These are phyloP conservation scores for Clistopyga incitator DNA, from an alignment of 2,888 invertebrate genomes.

Conservation along the genomic window DNA sequence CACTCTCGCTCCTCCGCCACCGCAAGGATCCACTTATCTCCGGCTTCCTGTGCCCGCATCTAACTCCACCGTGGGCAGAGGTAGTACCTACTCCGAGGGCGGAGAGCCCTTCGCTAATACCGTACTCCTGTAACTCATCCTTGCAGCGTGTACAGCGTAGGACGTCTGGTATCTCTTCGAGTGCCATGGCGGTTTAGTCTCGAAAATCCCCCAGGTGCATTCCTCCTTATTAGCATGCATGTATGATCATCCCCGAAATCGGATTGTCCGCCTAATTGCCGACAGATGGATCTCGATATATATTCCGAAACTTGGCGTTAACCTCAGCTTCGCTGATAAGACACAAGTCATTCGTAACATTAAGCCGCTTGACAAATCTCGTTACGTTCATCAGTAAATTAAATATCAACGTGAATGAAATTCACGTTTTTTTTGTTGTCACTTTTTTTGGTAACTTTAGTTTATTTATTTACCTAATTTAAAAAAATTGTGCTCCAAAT, in stretches of 20 bases:
- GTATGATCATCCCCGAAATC: slow-evolving; percentile 49
- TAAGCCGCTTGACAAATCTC: too few relatives aligned
- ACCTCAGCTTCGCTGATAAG: too few relatives aligned
- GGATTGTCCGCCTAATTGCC: slow-evolving; percentile 33
- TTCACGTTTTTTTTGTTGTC: too few relatives aligned
- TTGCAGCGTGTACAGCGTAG: slow-evolving; percentile 12
- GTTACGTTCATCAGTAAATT: too few relatives aligned
- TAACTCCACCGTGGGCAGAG: slow-evolving; percentile 5
- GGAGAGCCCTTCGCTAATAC: slow-evolving; percentile 51
- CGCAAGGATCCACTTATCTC: slow-evolving; percentile 67
- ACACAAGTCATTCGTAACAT: too few relatives aligned
- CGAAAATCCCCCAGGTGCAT: slow-evolving; percentile 51
- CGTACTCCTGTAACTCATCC: slow-evolving; percentile 55
- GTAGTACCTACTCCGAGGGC: background rate
- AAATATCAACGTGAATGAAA: too few relatives aligned
- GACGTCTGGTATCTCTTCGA: slow-evolving; percentile 58
- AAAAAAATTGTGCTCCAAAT: too few relatives aligned
- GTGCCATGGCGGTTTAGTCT: slow-evolving; percentile 54
- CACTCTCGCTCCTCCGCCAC: slow-evolving; percentile 46
- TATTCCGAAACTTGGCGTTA: background rate
- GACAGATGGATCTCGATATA: slow-evolving; percentile 19
- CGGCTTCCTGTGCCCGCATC: slow-evolving; percentile 50
- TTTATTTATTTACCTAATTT: too few relatives aligned
- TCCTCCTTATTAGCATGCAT: slow-evolving; percentile 54
- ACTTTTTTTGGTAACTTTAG: too few relatives aligned